Evolutionary conservation across 1,140 invertebrate genomes (phyloP).

Genomic region (Heliconius hermathena): DNA sequence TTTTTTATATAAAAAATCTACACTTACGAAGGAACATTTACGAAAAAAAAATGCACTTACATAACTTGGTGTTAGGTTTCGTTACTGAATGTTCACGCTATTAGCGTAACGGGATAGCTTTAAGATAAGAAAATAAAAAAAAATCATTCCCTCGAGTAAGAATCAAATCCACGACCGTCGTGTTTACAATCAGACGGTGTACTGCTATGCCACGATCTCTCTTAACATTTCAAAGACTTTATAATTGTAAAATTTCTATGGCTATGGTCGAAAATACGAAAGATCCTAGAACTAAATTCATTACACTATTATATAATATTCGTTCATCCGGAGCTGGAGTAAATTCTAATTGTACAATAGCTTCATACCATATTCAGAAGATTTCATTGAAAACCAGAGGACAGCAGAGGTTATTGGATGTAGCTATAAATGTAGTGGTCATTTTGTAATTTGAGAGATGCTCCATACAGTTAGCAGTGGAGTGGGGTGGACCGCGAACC

Average conservation of each 20-base stretch:
- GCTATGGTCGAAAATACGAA: background rate
- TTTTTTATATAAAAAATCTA: no score
- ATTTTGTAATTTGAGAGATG: background rate
- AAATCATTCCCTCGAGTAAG: no score
- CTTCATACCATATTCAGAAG: background rate
- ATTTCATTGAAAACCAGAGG: background rate
- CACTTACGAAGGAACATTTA: no score
- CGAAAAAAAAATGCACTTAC: no score
- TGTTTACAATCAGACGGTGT: no score
- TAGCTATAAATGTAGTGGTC: background rate
- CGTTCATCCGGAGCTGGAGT: background rate
- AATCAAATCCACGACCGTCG: no score
- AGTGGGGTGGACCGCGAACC: background rate
- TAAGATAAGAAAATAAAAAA: no score
- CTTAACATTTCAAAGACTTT: background rate
- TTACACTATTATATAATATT: background rate
- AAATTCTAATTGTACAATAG: constrained; percentile 20
- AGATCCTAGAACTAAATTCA: background rate
- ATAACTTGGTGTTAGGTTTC: no score
- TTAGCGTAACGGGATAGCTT: no score
- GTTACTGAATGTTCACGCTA: no score
- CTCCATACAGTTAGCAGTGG: background rate
- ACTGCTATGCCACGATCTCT: no score
- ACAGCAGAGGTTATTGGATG: background rate
- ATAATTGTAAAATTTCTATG: background rate